phyloP scores from a whole-genome alignment of 2,797 vertebrate species.

The Enteromius afrohamiltoni region DNA sequence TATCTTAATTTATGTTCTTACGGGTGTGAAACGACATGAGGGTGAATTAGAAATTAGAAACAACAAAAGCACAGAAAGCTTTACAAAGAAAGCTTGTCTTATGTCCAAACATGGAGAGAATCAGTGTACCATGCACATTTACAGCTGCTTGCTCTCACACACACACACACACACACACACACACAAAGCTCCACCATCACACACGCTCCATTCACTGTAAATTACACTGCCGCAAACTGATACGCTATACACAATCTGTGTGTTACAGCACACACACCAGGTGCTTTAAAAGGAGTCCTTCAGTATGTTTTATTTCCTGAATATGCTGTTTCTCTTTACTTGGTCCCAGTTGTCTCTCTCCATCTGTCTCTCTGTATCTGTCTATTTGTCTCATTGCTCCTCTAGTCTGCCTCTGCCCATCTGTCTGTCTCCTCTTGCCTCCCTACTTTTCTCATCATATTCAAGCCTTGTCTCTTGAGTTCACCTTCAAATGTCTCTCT shows the following conservation, averaged over 20 bases:
- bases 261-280: conserved; percentile 5
- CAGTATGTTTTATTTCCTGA: conserved; percentile 1
- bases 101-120: conserved; percentile 61
- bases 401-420: conserved; percentile 58
- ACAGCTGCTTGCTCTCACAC: conserved; percentile 38
- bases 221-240: conserved; percentile 17
- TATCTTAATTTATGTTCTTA: too few relatives aligned
- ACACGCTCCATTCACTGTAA: conserved; percentile 17
- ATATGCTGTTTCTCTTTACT: conserved; percentile 56
- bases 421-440: conserved; percentile 33
- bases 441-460: conserved; percentile 46
- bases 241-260: not conserved
- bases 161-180: conserved; percentile 3
- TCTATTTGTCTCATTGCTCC: conserved; percentile 21
- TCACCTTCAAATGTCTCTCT: conserved; percentile 1
- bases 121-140: conserved; percentile 63
- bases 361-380: conserved; percentile 64
- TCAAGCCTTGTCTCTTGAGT: conserved; percentile 34
- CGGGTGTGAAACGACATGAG: too few relatives aligned
- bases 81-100: conserved; percentile 33
- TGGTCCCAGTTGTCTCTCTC: conserved; percentile 53
- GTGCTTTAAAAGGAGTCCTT: conserved; percentile 13
- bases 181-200: conserved; percentile 10
- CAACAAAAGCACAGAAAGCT: conserved; percentile 55
- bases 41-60: conserved; percentile 42